A percentile compares a stretch with the other conserved stretches of the same genome.
Evolutionary conservation across 2,797 vertebrate species (phyloP).

Genomic region (Poecilia wingei): DNA sequence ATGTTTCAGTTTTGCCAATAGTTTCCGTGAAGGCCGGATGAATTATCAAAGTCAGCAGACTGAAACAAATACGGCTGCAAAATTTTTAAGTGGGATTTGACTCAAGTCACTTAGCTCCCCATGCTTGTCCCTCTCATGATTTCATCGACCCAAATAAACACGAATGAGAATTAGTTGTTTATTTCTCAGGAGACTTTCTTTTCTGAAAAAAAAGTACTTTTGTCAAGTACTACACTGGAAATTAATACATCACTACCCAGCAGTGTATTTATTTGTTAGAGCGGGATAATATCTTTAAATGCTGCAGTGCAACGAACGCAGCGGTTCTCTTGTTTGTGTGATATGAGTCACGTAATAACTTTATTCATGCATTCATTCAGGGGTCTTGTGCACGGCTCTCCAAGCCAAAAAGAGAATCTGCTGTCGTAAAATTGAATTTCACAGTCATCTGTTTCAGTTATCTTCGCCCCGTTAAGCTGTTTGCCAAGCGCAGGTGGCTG

Average conservation of each 20-base stretch:
- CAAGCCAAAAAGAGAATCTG: slow-evolving; percentile 20
- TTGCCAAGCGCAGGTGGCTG: slow-evolving; percentile 46
- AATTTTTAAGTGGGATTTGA: not conserved
- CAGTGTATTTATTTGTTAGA: not conserved
- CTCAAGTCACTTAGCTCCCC: not conserved
- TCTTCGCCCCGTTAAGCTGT: slow-evolving; percentile 30
- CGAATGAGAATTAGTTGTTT: not conserved
- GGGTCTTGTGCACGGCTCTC: slow-evolving; percentile 23
- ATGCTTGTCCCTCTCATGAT: not conserved
- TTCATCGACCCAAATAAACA: not conserved
- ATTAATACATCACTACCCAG: not conserved
- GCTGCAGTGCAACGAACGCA: slow-evolving; percentile 29
- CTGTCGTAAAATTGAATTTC: slow-evolving; percentile 53
- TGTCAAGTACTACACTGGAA: not conserved
- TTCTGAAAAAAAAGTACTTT: not conserved
- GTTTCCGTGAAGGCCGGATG: not conserved
- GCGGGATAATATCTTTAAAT: not conserved
- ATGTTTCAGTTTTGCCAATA: not conserved
- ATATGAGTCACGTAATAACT: slow-evolving; percentile 37
- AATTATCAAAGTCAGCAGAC: not conserved
- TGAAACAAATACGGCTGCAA: not conserved
- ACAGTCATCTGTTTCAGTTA: slow-evolving; percentile 49
- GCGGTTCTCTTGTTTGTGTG: not conserved
- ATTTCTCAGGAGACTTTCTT: not conserved
- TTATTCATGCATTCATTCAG: slow-evolving; percentile 27